Evolutionary conservation across 92 coral and sea anemone genomes (phyloP).

Genomic region (Porites cylindrica): DNA sequence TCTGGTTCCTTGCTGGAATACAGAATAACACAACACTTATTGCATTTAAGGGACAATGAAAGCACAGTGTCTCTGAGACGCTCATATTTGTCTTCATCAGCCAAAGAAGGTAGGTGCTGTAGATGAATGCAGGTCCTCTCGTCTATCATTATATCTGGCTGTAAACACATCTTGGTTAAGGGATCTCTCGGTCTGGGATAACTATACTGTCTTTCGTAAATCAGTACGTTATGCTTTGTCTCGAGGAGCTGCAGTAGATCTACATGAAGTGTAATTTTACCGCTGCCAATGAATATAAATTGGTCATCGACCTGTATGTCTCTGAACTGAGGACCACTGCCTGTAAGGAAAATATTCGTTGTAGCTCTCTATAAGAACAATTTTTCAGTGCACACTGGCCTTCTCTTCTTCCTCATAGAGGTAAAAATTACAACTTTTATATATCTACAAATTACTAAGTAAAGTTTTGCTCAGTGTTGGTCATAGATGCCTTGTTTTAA

Average conservation of each 20-base stretch:
- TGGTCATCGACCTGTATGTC: conserved; percentile 51
- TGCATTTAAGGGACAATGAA: conserved; percentile 84
- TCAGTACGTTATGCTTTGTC: conserved; percentile 77
- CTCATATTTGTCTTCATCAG: conserved; percentile 65
- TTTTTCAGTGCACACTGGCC: too few species aligned
- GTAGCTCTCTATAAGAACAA: too few species aligned
- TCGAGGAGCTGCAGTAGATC: conserved; percentile 85
- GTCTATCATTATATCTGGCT: conserved; percentile 92
- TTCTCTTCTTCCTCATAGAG: too few species aligned
- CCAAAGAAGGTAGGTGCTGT: conserved; percentile 56
- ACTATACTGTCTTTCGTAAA: conserved; percentile 88
- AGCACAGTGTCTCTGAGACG: conserved; percentile 76
- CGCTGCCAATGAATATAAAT: conserved; percentile 87
- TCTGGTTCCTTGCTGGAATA: conserved; percentile 35
- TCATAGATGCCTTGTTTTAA: too few species aligned
- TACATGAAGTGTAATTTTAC: conserved; percentile 69
- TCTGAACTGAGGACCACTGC: not conserved
- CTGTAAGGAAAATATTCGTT: not conserved
- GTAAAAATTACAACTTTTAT: too few species aligned
- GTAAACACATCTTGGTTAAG: conserved; percentile 78
- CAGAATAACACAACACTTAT: conserved; percentile 82
- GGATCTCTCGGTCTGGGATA: conserved; percentile 19
- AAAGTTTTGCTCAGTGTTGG: too few species aligned
- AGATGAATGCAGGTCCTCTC: conserved; percentile 85
- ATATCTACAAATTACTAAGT: too few species aligned